phyloP scores from a whole-genome alignment of 2,113 vertebrate genomes.

The Atractosteus spatula region DNA sequence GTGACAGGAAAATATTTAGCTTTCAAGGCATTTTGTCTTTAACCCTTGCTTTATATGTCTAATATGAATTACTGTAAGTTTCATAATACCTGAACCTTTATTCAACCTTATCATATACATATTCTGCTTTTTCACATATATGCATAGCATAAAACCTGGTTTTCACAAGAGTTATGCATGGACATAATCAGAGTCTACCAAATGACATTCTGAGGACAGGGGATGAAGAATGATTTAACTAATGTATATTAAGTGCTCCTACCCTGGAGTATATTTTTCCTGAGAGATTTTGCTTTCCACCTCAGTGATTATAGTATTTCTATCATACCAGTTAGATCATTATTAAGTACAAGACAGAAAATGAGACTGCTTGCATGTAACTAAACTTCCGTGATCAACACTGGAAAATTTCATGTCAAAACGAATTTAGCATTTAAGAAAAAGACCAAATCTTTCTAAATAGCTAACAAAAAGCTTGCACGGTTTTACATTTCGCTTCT shows the following conservation, averaged over 20 bases:
- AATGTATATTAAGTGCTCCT: constrained; percentile 1
- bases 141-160: not conserved
- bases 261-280: not conserved
- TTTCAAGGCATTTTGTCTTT: constrained; percentile 15
- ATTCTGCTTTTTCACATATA: not conserved
- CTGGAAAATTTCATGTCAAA: not conserved
- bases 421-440: not conserved
- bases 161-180: not conserved
- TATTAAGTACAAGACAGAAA: not conserved
- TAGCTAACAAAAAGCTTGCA: not conserved
- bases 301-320: not conserved
- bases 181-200: constrained; percentile 2
- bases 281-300: not conserved
- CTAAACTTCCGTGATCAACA: not conserved
- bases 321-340: not conserved
- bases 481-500: not conserved
- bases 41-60: not conserved
- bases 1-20: constrained; percentile 38
- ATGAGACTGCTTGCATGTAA: not conserved
- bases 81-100: not conserved
- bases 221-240: not conserved
- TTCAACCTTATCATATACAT: not conserved
- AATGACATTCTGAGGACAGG: not conserved
- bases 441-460: not conserved
- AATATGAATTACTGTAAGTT: not conserved